Evolutionary conservation across 1,140 invertebrate genomes (phyloP), one percentile per base, ranked within the genome.

Genomic region (Xylocopa sonorina): DNA sequence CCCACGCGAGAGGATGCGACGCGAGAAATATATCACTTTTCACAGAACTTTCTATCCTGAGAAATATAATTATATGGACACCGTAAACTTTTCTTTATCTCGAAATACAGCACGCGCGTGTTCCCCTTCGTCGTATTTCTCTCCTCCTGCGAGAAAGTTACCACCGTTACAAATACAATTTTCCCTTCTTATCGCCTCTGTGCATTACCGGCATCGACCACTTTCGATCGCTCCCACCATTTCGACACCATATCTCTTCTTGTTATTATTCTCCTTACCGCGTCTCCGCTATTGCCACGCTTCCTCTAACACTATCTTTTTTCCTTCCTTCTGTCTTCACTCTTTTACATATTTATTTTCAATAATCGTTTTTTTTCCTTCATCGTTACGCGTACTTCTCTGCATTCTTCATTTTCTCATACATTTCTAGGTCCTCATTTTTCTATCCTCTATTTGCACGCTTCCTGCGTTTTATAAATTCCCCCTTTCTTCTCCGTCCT

Each of bases 31-130:
- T n/a, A n/a, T n/a, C n/a, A 41, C 29, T 60, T 57, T 43, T 29
- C 48, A 50, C 12, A 10, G 46, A 78, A 78, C 75, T 78, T 78
- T 71, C 75, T 78, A 71, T 16, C 12, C 16, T 34, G 10, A 10
- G 75, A 62, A 71, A 50, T 32, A 10, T 60, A 69, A 78, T 78
- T 60, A 60, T 41, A 38, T 9, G 9, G 3, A 32, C n/a, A 50
- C 43, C 18, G 24, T 62, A 62, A 71, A 71, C 34, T 71, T 78
- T 48, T 73, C 58, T 62, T 50, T 60, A 46, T 73, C 57, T 21
- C n/a, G 6, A 53, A 63, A 12, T 72, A 41, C n/a, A 48, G 29
- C n/a, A 27, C 48, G 41, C 24, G 16, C 9, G 46, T 53, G 66
- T 60, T 77, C 46, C 14, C 7, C 48, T 55, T 46, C 50, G 43